phyloP scores from a whole-genome alignment of 2,113 vertebrate genomes.

The Campylomormyrus tamandua region DNA sequence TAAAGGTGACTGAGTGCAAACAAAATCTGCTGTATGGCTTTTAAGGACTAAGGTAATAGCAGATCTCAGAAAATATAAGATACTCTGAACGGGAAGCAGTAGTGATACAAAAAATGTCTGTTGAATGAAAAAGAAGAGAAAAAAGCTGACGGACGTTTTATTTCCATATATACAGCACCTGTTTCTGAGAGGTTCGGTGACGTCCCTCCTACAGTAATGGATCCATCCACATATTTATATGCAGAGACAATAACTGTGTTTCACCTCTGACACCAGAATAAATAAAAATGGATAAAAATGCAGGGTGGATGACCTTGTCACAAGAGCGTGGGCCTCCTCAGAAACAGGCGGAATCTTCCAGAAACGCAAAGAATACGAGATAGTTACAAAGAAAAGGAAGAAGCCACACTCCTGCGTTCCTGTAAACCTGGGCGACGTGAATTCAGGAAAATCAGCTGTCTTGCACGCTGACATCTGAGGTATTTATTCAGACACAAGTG shows the following conservation, averaged over 20 bases:
- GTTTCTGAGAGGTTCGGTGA: not conserved
- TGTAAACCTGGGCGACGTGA: not conserved
- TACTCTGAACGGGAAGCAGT: not conserved
- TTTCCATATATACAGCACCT: not conserved
- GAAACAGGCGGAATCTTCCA: not conserved
- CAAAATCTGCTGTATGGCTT: not conserved
- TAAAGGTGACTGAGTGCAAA: not conserved
- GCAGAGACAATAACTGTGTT: not conserved
- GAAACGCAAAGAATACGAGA: not conserved
- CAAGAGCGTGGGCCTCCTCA: not conserved
- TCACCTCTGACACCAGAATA: not conserved
- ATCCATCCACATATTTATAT: conserved; percentile 1
- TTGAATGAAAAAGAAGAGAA: not conserved
- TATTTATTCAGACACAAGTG: conserved; percentile 7
- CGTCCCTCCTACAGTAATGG: not conserved
- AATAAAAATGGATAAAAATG: conserved; percentile 1
- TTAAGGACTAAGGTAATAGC: not conserved
- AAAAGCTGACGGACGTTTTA: not conserved
- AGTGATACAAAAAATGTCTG: not conserved
- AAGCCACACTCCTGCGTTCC: too few species aligned
- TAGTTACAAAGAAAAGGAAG: not conserved
- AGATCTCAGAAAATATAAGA: not conserved
- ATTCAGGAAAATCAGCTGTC: not conserved
- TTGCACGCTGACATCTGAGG: not conserved
- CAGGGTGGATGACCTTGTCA: not conserved